Evolutionary conservation across 2,797 vertebrate genomes (phyloP).

Genomic region (Lindbergichthys nudifrons): DNA sequence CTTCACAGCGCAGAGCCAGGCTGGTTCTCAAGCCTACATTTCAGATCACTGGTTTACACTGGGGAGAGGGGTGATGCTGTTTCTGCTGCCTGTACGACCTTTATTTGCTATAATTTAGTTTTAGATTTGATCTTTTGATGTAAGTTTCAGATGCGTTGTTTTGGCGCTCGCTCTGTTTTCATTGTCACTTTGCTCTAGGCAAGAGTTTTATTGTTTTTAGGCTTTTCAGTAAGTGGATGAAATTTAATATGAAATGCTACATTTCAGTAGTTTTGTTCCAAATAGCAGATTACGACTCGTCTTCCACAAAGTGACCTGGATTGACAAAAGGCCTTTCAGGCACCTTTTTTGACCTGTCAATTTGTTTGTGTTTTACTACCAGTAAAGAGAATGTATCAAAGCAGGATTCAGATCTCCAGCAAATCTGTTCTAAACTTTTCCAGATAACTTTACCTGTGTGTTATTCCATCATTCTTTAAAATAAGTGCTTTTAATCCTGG

Average conservation of each 20-base stretch:
- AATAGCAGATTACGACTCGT: conserved; percentile 20
- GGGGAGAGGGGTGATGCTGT: not conserved
- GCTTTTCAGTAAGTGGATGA: conserved; percentile 33
- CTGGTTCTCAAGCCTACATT: not conserved
- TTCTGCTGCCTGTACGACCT: conserved; percentile 35
- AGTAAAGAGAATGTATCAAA: conserved; percentile 42
- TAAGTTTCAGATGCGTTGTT: conserved; percentile 26
- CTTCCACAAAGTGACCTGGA: conserved; percentile 25
- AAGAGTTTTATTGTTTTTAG: conserved; percentile 34
- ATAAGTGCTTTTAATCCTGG: conserved; percentile 18
- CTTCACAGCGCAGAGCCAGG: not conserved
- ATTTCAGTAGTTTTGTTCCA: conserved; percentile 43
- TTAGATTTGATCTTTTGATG: conserved; percentile 38
- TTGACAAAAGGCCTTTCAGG: conserved; percentile 2
- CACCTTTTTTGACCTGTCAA: conserved; percentile 20
- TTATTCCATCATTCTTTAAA: not conserved
- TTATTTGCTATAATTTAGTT: conserved; percentile 51
- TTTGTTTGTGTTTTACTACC: not conserved
- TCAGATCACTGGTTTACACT: not conserved
- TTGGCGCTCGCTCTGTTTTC: conserved; percentile 14
- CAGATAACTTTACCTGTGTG: not conserved
- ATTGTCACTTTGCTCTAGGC: conserved; percentile 49
- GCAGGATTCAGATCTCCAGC: conserved; percentile 18
- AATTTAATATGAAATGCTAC: conserved; percentile 45
- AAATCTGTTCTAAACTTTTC: conserved; percentile 11